Evolutionary conservation across 2,888 invertebrate species (phyloP), one percentile per base, ranked within the genome.

Genomic region (Allygus modestus): DNA sequence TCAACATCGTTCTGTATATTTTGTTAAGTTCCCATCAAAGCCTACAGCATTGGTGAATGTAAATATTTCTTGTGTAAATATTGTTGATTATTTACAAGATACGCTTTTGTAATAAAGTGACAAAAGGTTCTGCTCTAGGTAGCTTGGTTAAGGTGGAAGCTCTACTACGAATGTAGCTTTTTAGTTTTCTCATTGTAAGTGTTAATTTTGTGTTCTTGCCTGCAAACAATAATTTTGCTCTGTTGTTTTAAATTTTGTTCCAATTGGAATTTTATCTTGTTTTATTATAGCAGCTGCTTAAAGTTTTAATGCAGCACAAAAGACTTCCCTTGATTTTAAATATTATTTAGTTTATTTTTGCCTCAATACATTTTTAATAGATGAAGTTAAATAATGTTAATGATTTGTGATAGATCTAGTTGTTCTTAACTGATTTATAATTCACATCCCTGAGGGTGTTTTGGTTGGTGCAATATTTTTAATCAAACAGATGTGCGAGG

Each of bases 101-200:
- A 65, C 2, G 17, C 65, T 65, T 15, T 15, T 54, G 20, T 23
- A 54, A 23, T 54, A 23, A 51, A 54, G 23, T n/a, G 23, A 65
- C 26, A 65, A 4, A 65, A 65, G 65, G 65, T 65, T 28, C 65
- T 65, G 65, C 65, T 65, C 65, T 31, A 1, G 58, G 28, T 65
- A 28, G 65, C 65, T 65, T 28, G 65, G 65, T 31, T 31, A 58
- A 2, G 65, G 65, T 65, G 65, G 31, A 28, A 65, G 65, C 65
- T 65, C 65, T 65, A 28, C 65, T 15, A 54, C 54, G 20, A 54
- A 23, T 54, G 17, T 46, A 58, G 28, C 28, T 65, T 65, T 65
- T 65, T 28, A 28, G 17, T 1, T 28, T 65, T 65, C 12, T 65
- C 65, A 54, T 20, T 15, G 1, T 7, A 46, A 46, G 54, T 54